Evolutionary conservation across 2,888 invertebrate genomes (phyloP).

Genomic region (Dioctria linearis): DNA sequence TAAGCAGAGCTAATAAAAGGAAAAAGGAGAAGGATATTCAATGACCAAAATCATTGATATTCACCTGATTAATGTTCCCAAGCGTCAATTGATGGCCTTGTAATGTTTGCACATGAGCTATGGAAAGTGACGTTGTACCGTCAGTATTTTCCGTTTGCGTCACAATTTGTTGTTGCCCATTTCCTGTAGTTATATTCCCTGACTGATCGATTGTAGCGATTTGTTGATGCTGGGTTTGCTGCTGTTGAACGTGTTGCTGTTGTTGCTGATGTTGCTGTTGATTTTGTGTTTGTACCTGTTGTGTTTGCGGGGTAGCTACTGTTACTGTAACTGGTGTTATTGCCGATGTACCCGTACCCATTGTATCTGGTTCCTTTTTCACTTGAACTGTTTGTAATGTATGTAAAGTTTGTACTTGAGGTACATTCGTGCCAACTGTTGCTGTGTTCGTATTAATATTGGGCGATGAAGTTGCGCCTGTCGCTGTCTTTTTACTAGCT

Average conservation of each 20-base stretch:
- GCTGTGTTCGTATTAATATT: slow-evolving; percentile 56
- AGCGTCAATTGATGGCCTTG: slow-evolving; percentile 70
- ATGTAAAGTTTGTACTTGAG: slow-evolving; percentile 70
- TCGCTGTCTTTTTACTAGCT: slow-evolving; percentile 56
- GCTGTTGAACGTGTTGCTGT: slow-evolving; percentile 63
- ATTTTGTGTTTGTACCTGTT: slow-evolving; percentile 55
- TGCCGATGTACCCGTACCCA: slow-evolving; percentile 56
- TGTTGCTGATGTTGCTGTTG: slow-evolving; percentile 60
- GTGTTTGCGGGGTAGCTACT: slow-evolving; percentile 53
- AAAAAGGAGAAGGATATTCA: slow-evolving; percentile 60
- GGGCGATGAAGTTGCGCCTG: slow-evolving; percentile 59
- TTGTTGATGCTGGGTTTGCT: slow-evolving; percentile 67
- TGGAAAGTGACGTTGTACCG: slow-evolving; percentile 69
- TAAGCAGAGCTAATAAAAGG: neutral
- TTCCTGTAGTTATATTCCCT: slow-evolving; percentile 67
- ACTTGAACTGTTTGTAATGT: slow-evolving; percentile 70
- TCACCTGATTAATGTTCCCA: slow-evolving; percentile 72
- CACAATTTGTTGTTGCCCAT: slow-evolving; percentile 66
- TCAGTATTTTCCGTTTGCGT: slow-evolving; percentile 71
- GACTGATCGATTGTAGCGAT: slow-evolving; percentile 68
- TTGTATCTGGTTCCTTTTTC: slow-evolving; percentile 71
- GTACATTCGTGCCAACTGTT: slow-evolving; percentile 61
- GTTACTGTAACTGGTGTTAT: slow-evolving; percentile 61
- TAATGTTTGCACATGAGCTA: slow-evolving; percentile 71
- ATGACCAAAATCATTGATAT: slow-evolving; percentile 69